Base-by-base conservation (phyloP, 2,797 vertebrate genomes). In the Sebastes umbrosus region DNA sequence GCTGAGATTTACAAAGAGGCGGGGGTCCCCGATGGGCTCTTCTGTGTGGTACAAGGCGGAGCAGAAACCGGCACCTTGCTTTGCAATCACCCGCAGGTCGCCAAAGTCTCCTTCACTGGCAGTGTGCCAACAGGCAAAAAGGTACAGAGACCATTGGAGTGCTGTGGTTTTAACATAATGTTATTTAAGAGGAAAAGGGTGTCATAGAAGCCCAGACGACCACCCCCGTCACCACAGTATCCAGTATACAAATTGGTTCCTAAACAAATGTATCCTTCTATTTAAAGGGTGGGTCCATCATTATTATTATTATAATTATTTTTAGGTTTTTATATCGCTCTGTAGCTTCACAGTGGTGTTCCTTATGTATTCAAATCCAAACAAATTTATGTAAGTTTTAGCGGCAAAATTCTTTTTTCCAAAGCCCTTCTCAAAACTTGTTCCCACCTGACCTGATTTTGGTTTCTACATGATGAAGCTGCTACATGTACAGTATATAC, bases 91-190 rank as follows among this genome's bases (percentile, higher is more conserved):
- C 97, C 92, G 0, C 94, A 92, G n/a, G 97, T 99, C 10, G 97
- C 98, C 73, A 99, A 99, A 89, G 95, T 99, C 58, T 99, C 99
- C 66, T 99, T 99, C 83, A 99, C 98, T 0, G 99, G 99, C 64
- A 99, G 99, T 0, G 97, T 99, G 46, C 97, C 98, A 20, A 99
- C 98, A 1, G 98, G 99, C 74, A 93, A 95, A 71, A 99, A 99
- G 98, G 99, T 99, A 91, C 16, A 29, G 18, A 43, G 4, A 27
- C 7, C 34, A 24, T 6, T 0, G 14, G 5, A 25, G 13, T 6
- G 14, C 25, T 54, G 0, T 52, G 27, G 31, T 18, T 25, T 34
- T 20, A 27, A 25, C 8, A 34, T 39, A 14, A 39, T 55, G 46
- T 58, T 20, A 12, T 11, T 55, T 22, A 8, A n/a, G 25, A 16